A percentile compares a stretch with the other conserved stretches of the same genome.
Evolutionary conservation across 2,797 vertebrate species (phyloP).

Genomic region (Danio choprae): DNA sequence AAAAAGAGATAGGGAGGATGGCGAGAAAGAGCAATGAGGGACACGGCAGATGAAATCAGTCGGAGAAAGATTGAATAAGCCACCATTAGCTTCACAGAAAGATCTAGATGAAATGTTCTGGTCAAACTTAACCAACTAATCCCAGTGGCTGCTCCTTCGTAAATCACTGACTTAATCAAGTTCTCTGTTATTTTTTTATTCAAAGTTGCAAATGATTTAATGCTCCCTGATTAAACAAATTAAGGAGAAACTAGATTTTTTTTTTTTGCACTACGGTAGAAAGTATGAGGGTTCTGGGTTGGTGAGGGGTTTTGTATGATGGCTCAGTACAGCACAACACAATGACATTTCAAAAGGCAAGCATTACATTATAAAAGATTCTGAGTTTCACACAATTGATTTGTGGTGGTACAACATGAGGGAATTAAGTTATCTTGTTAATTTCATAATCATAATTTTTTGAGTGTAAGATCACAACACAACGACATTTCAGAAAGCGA

Average conservation of each 20-base stretch:
- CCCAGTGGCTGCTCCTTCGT: constrained; percentile 4
- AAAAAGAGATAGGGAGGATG: background rate
- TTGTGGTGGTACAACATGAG: too few relatives aligned
- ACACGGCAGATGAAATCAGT: constrained; percentile 31
- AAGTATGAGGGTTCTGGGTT: too few relatives aligned
- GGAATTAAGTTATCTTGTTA: too few relatives aligned
- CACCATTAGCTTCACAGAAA: constrained; percentile 43
- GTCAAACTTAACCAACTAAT: constrained; percentile 45
- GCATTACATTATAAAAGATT: too few relatives aligned
- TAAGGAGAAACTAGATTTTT: background rate
- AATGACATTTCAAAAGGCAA: too few relatives aligned
- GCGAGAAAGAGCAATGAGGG: constrained; percentile 21
- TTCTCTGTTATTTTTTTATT: background rate
- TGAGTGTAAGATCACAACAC: too few relatives aligned
- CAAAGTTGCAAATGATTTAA: background rate
- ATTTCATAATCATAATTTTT: too few relatives aligned
- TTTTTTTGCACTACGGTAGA: too few relatives aligned
- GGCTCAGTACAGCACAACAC: too few relatives aligned
- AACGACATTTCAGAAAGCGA: too few relatives aligned
- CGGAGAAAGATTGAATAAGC: constrained; percentile 53
- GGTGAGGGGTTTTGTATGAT: too few relatives aligned
- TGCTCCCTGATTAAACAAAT: background rate
- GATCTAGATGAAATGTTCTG: constrained; percentile 52
- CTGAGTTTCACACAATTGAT: too few relatives aligned
- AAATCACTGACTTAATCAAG: background rate